These are phyloP conservation scores for Atrichornis clamosus DNA, from an alignment of 2,113 vertebrate genomes.

Conservation along the genomic window DNA sequence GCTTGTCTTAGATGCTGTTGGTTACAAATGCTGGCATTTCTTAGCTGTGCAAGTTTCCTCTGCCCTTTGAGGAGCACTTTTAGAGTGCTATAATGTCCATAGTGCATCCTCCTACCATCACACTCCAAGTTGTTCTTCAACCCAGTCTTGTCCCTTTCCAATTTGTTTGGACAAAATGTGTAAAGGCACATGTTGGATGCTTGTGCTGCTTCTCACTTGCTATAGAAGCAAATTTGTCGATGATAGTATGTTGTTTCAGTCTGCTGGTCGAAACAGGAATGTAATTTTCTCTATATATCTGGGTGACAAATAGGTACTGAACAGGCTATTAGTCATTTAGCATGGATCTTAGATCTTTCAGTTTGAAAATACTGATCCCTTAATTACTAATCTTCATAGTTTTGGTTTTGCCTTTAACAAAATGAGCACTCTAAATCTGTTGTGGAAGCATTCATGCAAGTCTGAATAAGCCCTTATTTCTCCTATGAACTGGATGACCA, in stretches of 20 bases:
- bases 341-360: neutral
- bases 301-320: neutral
- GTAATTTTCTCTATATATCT: neutral
- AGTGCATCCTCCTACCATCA: neutral
- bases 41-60: neutral
- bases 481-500: neutral
- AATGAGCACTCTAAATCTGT: neutral
- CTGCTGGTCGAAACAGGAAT: neutral
- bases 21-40: neutral
- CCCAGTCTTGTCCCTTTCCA: neutral
- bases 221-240: neutral
- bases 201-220: neutral
- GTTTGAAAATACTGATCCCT: neutral
- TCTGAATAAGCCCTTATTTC: conserved; percentile 1
- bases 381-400: neutral
- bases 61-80: neutral
- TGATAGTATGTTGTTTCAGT: neutral
- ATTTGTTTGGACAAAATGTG: neutral
- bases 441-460: neutral
- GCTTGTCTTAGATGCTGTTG: neutral
- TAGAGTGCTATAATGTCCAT: neutral
- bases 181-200: neutral
- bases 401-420: neutral
- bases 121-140: neutral
- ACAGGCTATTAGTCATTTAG: neutral